These are phyloP conservation scores for Piscicola geometra DNA, from an alignment of 2,888 invertebrate species.

Conservation along the genomic window DNA sequence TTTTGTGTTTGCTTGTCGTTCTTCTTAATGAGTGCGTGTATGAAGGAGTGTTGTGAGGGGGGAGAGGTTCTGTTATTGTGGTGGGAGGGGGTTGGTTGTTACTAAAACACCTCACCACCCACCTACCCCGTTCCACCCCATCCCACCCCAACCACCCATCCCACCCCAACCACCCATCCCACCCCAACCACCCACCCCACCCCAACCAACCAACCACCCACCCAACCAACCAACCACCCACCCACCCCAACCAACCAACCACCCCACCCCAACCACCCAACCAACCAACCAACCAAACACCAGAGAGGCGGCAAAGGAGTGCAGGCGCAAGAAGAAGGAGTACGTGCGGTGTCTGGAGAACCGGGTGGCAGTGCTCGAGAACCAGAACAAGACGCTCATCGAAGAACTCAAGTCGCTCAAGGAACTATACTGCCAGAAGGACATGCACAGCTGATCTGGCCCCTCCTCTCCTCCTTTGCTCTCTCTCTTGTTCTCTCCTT, in stretches of 20 bases:
- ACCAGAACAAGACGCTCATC: conserved; percentile 98
- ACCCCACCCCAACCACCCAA: too few relatives aligned
- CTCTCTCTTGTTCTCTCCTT: neutral
- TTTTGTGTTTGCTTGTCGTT: too few relatives aligned
- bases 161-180: neutral
- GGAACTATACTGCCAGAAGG: conserved; percentile 78
- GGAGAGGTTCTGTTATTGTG: too few relatives aligned
- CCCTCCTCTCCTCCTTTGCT: neutral
- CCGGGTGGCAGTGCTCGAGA: conserved; percentile 95
- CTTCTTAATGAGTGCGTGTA: too few relatives aligned
- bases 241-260: too few relatives aligned
- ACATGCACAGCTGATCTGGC: conserved; percentile 43
- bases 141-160: too few relatives aligned
- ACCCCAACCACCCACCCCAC: neutral
- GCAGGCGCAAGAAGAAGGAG: conserved; percentile 98
- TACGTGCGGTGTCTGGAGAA: conserved; percentile 99
- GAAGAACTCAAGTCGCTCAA: conserved; percentile 97
- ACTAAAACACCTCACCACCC: too few relatives aligned
- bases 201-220: neutral
- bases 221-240: too few relatives aligned
- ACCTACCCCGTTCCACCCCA: too few relatives aligned
- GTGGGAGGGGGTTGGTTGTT: too few relatives aligned
- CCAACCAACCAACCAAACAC: too few relatives aligned
- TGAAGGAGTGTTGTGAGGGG: too few relatives aligned
- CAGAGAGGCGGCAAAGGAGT: conserved; percentile 96